Evolutionary conservation across 2,113 vertebrate species (phyloP), one percentile per base, ranked within the genome.

Genomic region (Andinoacara biseriatus): DNA sequence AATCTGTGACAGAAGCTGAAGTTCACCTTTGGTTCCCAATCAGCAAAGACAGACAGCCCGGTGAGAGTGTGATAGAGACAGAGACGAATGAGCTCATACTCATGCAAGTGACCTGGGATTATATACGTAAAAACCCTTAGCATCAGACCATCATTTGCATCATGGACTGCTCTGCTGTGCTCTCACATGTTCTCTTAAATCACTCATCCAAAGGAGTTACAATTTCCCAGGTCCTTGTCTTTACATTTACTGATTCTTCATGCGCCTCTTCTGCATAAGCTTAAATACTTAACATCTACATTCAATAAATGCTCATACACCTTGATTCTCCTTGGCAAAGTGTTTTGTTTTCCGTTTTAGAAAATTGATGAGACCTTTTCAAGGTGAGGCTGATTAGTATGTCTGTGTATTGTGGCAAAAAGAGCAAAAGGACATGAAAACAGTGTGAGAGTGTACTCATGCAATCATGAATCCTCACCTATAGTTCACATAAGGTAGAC

Each of bases 81-180:
- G 72, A 65, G 63, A 75, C 18, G 76, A 91, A 89, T 72, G 82
- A 90, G 84, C 92, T 85, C 58, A 54, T 80, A 85, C 80, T 82
- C 63, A 80, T 74, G 72, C 86, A 74, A 76, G 79, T 85, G 88
- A 90, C 89, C 77, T 85, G 90, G 86, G 82, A 92, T 92, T 89
- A 86, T 61, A 74, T 80, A 74, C 78, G 89, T 89, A 87, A 92
- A 89, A 93, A 72, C 82, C 82, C 54, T 75, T 57, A 74, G 86
- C 87, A 90, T 87, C 86, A 62, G 43, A 82, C 67, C 62, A 62
- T 91, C 60, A 75, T 86, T 81, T 86, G 76, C 81, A 80, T 83
- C 87, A 74, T 35, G 85, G 78, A 86, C 86, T 90, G 74, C 10
- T 35, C 54, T 60, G 59, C 85, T 52, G 5, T 52, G 49, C 49